Conservation (phyloP, 2,888 invertebrate species). For the Yponomeuta plumbellus region DNA sequence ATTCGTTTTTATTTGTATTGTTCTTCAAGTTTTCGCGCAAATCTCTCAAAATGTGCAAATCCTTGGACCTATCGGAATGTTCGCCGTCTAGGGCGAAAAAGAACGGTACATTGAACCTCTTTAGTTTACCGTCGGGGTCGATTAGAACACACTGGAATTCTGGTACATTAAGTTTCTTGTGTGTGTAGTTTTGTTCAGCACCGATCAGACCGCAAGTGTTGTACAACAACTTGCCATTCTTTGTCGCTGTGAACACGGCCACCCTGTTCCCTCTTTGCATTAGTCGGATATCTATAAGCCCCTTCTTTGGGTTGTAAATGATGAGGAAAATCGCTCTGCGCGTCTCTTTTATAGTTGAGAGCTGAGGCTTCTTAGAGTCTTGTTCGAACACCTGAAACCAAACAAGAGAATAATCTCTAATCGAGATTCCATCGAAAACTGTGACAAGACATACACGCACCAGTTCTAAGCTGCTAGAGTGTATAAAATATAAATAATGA, state of each 20-base stretch:
- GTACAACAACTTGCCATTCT: conserved; percentile 87
- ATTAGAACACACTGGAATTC: conserved; percentile 86
- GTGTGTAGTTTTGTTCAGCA: conserved; percentile 73
- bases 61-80: conserved; percentile 90
- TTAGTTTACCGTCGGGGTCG: conserved; percentile 88
- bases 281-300: conserved; percentile 94
- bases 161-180: conserved; percentile 76
- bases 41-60: conserved; percentile 89
- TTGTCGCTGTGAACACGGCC: conserved; percentile 92
- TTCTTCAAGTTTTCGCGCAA: conserved; percentile 81
- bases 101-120: conserved; percentile 91
- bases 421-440: background rate
- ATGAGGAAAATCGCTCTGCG: conserved; percentile 88
- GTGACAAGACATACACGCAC: conserved; percentile 9
- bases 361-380: conserved; percentile 58
- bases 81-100: conserved; percentile 92
- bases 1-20: conserved; percentile 55
- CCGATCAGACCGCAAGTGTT: conserved; percentile 89
- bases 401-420: background rate
- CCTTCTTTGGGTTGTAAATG: conserved; percentile 95
- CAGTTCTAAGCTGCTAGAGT: too few species aligned
- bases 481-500: too few species aligned
- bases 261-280: conserved; percentile 93
- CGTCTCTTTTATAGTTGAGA: conserved; percentile 62
- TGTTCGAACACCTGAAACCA: conserved; percentile 62